Conservation (phyloP, 2,113 vertebrate genomes). For the Eretmochelys imbricata region DNA sequence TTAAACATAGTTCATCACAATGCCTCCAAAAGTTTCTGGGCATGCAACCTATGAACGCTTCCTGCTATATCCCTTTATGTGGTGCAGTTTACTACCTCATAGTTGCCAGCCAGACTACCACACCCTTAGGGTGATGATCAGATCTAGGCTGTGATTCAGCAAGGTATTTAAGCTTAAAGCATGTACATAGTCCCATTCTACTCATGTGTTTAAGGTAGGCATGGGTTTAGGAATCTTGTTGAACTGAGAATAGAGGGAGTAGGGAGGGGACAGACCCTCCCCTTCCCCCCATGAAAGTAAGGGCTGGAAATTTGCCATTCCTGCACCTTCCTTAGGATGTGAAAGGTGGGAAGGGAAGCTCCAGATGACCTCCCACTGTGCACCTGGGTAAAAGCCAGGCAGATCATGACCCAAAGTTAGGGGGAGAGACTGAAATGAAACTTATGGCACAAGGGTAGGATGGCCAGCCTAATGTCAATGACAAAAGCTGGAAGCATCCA, state of each 20-base stretch:
- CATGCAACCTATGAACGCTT: background rate
- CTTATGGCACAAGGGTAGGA: background rate
- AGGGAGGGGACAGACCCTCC: fast-evolving
- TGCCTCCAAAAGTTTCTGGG: background rate
- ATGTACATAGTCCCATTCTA: background rate
- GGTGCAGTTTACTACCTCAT: background rate
- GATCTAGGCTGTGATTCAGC: background rate
- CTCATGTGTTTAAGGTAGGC: background rate
- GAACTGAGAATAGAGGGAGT: background rate
- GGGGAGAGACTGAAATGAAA: background rate
- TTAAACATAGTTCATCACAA: conserved; percentile 38
- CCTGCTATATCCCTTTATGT: background rate
- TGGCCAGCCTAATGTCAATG: background rate
- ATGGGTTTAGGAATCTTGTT: background rate
- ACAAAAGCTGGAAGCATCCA: background rate
- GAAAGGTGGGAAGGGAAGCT: background rate
- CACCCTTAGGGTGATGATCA: fast-evolving
- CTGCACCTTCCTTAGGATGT: background rate
- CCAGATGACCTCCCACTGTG: fast-evolving
- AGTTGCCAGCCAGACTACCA: background rate
- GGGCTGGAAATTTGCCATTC: background rate
- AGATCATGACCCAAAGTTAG: background rate
- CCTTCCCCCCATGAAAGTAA: background rate
- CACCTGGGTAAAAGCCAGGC: background rate
- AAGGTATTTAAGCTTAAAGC: background rate